phyloP scores from a whole-genome alignment of 2,113 vertebrate species.

The Hyperoodon ampullatus region DNA sequence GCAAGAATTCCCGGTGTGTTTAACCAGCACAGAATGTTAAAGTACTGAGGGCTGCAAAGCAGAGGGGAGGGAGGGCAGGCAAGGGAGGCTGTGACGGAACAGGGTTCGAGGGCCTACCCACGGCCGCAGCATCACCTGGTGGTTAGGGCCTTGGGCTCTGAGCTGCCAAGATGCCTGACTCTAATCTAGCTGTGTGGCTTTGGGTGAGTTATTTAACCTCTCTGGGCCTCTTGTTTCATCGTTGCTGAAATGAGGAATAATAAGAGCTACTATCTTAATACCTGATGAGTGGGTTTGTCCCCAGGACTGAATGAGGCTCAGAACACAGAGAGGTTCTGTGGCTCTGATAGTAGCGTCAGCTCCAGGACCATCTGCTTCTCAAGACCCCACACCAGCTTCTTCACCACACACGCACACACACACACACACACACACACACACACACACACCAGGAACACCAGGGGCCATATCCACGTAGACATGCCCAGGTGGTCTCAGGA shows the following conservation, averaged over 20 bases:
- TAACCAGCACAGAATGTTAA: neutral
- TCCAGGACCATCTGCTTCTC: neutral
- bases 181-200: neutral
- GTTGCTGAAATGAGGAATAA: neutral
- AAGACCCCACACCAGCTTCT: fast-evolving
- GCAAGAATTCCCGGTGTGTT: neutral
- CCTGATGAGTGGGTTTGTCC: neutral
- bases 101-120: fast-evolving
- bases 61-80: fast-evolving
- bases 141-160: neutral
- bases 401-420: too few relatives aligned
- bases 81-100: fast-evolving
- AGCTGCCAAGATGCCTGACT: neutral
- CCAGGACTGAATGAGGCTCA: neutral
- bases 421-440: neutral
- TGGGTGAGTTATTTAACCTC: neutral
- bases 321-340: neutral
- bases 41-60: neutral
- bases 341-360: neutral
- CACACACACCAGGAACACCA: fast-evolving
- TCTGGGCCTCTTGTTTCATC: neutral
- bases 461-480: fast-evolving
- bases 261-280: neutral
- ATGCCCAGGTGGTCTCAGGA: neutral
- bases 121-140: fast-evolving